Percentiles rank a stretch among this genome's conserved stretches.
Evolutionary conservation across 2,888 invertebrate genomes (phyloP).

Genomic region (Hirtodrosophila duncani): DNA sequence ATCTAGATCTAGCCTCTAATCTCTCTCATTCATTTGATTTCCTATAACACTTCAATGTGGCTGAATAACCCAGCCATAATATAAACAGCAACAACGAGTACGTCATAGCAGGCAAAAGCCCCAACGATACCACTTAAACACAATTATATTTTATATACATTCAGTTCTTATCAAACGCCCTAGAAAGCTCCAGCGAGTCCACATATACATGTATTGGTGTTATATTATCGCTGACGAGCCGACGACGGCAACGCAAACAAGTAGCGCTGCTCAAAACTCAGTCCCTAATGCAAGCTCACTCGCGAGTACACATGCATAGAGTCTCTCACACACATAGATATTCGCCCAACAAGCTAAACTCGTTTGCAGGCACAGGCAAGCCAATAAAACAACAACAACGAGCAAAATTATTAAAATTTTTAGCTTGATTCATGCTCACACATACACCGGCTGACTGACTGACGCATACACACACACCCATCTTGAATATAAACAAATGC

Average conservation of each 20-base stretch:
- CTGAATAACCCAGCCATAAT: constrained; percentile 23
- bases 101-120: constrained; percentile 51
- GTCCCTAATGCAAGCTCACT: constrained; percentile 15
- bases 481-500: constrained; percentile 42
- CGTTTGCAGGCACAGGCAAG: constrained; percentile 42
- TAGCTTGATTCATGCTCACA: constrained; percentile 62
- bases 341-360: constrained; percentile 63
- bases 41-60: constrained; percentile 48
- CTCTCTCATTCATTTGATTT: constrained; percentile 59
- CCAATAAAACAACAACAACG: constrained; percentile 34
- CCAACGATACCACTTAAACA: too few relatives aligned
- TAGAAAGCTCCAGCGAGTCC: constrained; percentile 8
- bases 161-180: constrained; percentile 28
- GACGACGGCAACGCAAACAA: constrained; percentile 45
- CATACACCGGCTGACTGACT: constrained; percentile 27
- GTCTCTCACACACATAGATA: not conserved
- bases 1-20: too few relatives aligned
- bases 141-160: not conserved
- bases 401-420: constrained; percentile 65
- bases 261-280: constrained; percentile 45
- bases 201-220: constrained; percentile 37
- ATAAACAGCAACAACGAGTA: constrained; percentile 31
- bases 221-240: constrained; percentile 39
- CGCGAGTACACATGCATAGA: constrained; percentile 8
- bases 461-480: constrained; percentile 9